A percentile compares a stretch with the other conserved stretches of the same genome.
These are phyloP conservation scores for Lasioglossum vierecki DNA, from an alignment of 2,888 invertebrate genomes.

Conservation along the genomic window DNA sequence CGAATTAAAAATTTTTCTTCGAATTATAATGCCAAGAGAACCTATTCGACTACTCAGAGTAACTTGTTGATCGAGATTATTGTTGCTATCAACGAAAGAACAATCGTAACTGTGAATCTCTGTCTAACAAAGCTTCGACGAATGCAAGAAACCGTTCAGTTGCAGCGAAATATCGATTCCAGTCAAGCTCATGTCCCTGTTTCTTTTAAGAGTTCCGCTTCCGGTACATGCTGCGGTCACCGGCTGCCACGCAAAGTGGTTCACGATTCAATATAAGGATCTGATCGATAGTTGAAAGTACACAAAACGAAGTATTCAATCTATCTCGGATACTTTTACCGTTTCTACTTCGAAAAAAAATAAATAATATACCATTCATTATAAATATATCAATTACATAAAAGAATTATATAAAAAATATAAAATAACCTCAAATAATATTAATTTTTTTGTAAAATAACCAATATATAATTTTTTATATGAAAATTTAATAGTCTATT, in stretches of 20 bases:
- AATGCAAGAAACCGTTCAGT: neutral
- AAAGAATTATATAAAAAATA: no score
- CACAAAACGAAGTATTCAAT: neutral
- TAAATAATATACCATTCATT: neutral
- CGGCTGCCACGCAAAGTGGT: conserved; percentile 13
- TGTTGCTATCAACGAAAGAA: neutral
- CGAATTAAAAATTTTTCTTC: neutral
- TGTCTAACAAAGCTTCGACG: neutral
- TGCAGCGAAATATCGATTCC: conserved; percentile 31
- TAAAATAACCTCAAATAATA: no score
- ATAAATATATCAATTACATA: neutral
- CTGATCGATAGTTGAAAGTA: conserved; percentile 24
- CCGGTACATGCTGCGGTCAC: conserved; percentile 15
- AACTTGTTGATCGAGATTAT: neutral
- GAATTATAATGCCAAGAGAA: neutral
- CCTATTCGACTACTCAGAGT: neutral
- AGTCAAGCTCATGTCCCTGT: conserved; percentile 26
- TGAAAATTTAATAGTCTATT: neutral
- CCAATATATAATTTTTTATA: neutral
- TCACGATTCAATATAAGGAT: conserved; percentile 29
- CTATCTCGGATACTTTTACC: neutral
- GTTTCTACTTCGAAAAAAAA: neutral
- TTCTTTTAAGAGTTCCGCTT: conserved; percentile 26
- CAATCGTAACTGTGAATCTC: neutral
- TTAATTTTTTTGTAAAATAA: no score